Evolutionary conservation across 2,888 invertebrate species (phyloP).

Genomic region (Euspilapteryx auroguttella): DNA sequence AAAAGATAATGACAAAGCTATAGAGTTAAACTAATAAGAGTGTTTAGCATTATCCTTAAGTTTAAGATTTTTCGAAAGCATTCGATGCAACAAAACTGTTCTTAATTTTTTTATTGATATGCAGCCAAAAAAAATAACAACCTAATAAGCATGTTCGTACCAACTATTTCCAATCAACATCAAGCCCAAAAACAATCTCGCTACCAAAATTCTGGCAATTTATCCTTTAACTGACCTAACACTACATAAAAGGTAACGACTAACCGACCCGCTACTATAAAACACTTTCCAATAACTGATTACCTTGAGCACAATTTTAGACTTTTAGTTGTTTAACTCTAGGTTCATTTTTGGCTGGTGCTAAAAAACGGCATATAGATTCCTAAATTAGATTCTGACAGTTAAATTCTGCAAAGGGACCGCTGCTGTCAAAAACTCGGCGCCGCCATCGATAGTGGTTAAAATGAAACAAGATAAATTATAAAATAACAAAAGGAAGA

Average conservation of each 20-base stretch:
- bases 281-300: not conserved
- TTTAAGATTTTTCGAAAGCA: no score
- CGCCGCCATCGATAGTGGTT: conserved; percentile 37
- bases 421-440: conserved; percentile 55
- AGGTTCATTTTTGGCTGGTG: no score
- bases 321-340: no score
- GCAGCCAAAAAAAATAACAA: no score
- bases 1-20: no score
- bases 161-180: no score
- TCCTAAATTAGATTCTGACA: conserved; percentile 50
- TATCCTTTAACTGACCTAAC: conserved; percentile 2
- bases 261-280: conserved; percentile 2
- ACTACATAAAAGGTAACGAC: conserved; percentile 1
- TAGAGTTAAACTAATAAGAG: no score
- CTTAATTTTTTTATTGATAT: no score
- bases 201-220: not conserved
- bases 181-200: conserved; percentile 3
- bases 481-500: conserved; percentile 7
- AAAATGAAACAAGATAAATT: conserved; percentile 35
- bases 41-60: no score
- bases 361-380: not conserved
- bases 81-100: no score
- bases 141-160: no score
- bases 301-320: no score
- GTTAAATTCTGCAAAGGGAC: conserved; percentile 46